Evolutionary conservation across 2,113 vertebrate species (phyloP).

Genomic region (Nyctereutes procyonoides): DNA sequence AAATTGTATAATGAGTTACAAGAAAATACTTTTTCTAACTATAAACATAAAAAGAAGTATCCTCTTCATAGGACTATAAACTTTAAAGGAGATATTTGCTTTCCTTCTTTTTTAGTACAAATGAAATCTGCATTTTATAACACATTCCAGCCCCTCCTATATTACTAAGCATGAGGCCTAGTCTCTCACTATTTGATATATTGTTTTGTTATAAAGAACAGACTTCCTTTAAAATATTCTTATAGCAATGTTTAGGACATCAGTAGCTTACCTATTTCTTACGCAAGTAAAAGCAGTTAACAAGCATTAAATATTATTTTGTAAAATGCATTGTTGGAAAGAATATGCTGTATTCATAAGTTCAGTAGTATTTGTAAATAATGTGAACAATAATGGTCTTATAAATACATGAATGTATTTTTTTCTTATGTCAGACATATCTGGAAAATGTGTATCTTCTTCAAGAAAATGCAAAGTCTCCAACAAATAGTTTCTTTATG

Average conservation of each 20-base stretch:
- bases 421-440: not conserved
- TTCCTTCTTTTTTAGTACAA: not conserved
- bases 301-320: not conserved
- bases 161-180: not conserved
- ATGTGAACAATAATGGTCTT: not conserved
- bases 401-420: not conserved
- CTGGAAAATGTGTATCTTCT: not conserved
- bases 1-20: not conserved
- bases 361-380: not conserved
- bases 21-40: not conserved
- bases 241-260: not conserved
- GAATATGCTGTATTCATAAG: not conserved
- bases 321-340: not conserved
- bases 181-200: not conserved
- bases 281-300: not conserved
- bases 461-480: constrained; percentile 3
- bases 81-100: not conserved
- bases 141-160: not conserved
- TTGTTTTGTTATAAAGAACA: not conserved
- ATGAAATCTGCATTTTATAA: not conserved
- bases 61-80: not conserved
- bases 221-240: not conserved
- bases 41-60: not conserved
- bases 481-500: constrained; percentile 54
- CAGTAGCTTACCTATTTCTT: not conserved